Base-by-base conservation (phyloP, 92 coral and sea anemone genomes). In the Pocillopora grandis region DNA sequence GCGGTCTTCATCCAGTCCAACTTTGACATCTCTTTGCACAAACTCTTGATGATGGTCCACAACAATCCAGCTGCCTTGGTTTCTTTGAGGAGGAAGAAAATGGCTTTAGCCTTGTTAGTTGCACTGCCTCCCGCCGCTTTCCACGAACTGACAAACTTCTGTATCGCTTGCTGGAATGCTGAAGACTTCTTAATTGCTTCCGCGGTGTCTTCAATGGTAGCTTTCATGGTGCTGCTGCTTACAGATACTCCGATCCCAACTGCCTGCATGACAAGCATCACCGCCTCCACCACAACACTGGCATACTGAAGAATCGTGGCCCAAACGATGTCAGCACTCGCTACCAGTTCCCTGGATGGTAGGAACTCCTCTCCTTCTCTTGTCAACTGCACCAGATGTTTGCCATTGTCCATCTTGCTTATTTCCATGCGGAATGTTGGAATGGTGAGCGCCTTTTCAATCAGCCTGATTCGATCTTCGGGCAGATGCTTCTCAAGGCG, bases 351-450 rank as follows among this genome's bases (percentile, higher is more conserved):
- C 16, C 83, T 62, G 1, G 80, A 12, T 12, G 93, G 70, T 57
- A 68, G 55, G 71, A 87, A 75, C 27, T 69, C 37, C 33, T 82
- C 67, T 13, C 72, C 91, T 48, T 37, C 79, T 67, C 86, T 57
- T 35, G 81, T 84, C 31, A 83, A 33, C 61, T 79, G 62, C n/a
- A 78, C 82, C 88, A 71, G 66, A 73, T 88, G 70, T 48, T 73
- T 72, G 33, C 80, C 82, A 36, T 83, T 84, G n/a, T 79, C 76
- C 64, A 16, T 48, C 73, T 84, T 64, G 74, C 52, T 77, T 42
- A 80, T 79, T 16, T 89, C 88, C 90, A 90, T 90, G 73, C 78
- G 81, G 66, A 86, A 87, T 66, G 90, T 75, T 18, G 62, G 77
- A 33, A 73, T 49, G 35, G 4, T 49, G 18, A 73, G 62, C 20